Base-by-base conservation (phyloP, 2,113 vertebrate species). In the Cheirogaleus medius region DNA sequence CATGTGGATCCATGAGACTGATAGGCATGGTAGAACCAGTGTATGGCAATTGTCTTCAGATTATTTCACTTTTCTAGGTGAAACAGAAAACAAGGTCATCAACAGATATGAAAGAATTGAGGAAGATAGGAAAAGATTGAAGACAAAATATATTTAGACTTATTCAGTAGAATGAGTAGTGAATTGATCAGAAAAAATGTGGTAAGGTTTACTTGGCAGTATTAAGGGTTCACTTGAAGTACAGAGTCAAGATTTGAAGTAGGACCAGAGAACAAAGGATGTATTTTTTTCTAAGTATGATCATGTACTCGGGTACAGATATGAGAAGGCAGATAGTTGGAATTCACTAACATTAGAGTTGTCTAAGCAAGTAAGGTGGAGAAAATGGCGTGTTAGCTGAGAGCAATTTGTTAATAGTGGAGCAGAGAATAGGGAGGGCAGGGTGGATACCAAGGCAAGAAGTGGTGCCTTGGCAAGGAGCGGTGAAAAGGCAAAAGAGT, bases 401-500 rank as follows among this genome's bases (percentile, higher is more conserved):
- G 23, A 17, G 4, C 25, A 32, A 68, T 66, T 80, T 90, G 27
- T 74, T 32, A 58, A 52, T 23, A 49, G 17, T n/a, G 29, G 39
- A 52, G 8, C n/a, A 32, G 29, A 68, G 66, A 83, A 42, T 63
- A 82, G 21, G 12, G 23, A 68, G 32, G 47, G 34, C 4, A n/a
- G 14, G 3, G 34, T 14, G 0, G 0, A 6, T 47, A 34, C 34
- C 3, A 87, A n/a, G n/a, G n/a, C n/a, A n/a, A n/a, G n/a, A n/a
- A n/a, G n/a, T n/a, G n/a, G n/a, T n/a, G n/a, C n/a, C n/a, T n/a
- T n/a, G n/a, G 1, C 27, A 9, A 74, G 39, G 10, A 32, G 47
- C 0, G 11, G 15, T 9, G 11, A 56, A 29, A 64, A 56, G 1
- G 5, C 4, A 39, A 39, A 17, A 8, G 1, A 23, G 6, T 44